These are phyloP conservation scores for Platysternon megacephalum DNA, from an alignment of 2,113 vertebrate species.

Conservation along the genomic window DNA sequence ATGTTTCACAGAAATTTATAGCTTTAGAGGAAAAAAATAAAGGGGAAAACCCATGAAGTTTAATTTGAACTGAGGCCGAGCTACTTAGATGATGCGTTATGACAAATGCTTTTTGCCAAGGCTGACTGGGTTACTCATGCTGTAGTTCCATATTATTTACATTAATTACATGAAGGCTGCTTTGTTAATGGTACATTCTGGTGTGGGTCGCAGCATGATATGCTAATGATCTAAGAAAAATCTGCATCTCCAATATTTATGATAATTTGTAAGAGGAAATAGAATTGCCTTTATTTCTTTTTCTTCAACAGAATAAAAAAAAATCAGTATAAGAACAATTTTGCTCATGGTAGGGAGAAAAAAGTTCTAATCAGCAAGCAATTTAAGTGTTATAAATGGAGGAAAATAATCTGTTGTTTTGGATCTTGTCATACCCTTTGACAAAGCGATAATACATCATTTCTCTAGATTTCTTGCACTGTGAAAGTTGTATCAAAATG, in stretches of 20 bases:
- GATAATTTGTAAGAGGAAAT: conserved; percentile 84
- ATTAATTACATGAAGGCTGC: conserved; percentile 91
- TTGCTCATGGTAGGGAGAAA: conserved; percentile 55
- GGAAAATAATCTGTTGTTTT: conserved; percentile 68
- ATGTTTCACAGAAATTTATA: conserved; percentile 87
- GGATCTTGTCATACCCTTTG: conserved; percentile 70
- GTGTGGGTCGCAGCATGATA: conserved; percentile 88
- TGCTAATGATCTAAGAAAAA: conserved; percentile 90
- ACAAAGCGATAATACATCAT: conserved; percentile 69
- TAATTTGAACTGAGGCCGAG: conserved; percentile 88
- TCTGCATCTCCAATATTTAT: conserved; percentile 90
- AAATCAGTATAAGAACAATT: conserved; percentile 72
- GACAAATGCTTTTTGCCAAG: conserved; percentile 91
- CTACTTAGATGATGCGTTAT: conserved; percentile 87
- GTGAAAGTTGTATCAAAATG: conserved; percentile 26
- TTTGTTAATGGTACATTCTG: conserved; percentile 89
- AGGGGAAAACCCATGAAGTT: conserved; percentile 87
- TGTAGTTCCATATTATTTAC: conserved; percentile 90
- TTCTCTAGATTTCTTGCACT: conserved; percentile 40
- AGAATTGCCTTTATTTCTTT: conserved; percentile 81
- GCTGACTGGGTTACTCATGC: conserved; percentile 88
- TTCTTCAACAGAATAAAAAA: conserved; percentile 74
- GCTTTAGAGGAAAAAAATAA: conserved; percentile 80
- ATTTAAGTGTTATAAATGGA: conserved; percentile 75
- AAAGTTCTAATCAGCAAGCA: conserved; percentile 77